Evolutionary conservation across 2,888 invertebrate species (phyloP).

Genomic region (Cyclophora albipunctata): DNA sequence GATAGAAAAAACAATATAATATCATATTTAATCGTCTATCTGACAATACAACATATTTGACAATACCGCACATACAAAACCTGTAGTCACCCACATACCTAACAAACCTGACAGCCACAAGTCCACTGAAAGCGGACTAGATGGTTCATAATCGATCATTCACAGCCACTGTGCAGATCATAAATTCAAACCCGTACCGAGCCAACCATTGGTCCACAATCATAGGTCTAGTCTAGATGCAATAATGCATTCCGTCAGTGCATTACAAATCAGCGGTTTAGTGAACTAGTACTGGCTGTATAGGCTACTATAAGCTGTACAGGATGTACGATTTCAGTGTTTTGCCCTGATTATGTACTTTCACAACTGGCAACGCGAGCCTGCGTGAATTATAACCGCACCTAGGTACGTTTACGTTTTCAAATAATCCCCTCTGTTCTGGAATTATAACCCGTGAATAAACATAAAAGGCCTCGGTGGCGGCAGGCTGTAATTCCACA

Average conservation of each 20-base stretch:
- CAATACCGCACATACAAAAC: no score
- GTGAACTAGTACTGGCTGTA: constrained; percentile 19
- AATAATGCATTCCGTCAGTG: constrained; percentile 56
- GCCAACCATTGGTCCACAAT: constrained; percentile 27
- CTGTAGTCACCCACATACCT: no score
- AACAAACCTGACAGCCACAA: no score
- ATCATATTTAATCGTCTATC: no score
- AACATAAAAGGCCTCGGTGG: constrained; percentile 52
- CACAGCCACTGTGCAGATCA: constrained; percentile 9
- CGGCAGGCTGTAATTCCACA: constrained; percentile 47
- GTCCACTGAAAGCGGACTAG: background rate
- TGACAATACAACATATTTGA: no score
- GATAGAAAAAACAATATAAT: no score
- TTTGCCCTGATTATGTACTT: constrained; percentile 52
- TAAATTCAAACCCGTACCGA: constrained; percentile 19
- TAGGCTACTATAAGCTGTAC: constrained; percentile 6
- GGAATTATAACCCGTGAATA: constrained; percentile 65
- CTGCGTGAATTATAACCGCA: constrained; percentile 55
- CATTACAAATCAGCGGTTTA: constrained; percentile 44
- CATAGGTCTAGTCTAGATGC: constrained; percentile 25
- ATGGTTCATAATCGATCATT: constrained; percentile 3
- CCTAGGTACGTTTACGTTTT: constrained; percentile 60
- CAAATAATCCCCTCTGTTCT: constrained; percentile 54
- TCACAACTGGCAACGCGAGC: constrained; percentile 49
- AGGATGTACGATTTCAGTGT: constrained; percentile 41